These are phyloP conservation scores for Beaufortia kweichowensis DNA, from an alignment of 2,113 vertebrate species.

Conservation along the genomic window DNA sequence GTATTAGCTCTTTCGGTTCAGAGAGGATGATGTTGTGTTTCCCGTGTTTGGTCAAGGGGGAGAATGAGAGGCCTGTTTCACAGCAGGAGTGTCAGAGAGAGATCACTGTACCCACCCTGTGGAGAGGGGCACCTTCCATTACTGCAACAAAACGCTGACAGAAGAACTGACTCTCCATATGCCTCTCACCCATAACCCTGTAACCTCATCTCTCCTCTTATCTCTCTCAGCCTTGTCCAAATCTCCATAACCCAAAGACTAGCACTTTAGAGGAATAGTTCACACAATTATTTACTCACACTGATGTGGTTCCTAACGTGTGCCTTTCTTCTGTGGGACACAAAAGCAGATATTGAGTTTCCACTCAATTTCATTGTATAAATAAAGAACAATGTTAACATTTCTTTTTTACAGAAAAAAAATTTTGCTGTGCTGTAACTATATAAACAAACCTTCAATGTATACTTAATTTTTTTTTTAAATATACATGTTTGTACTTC, in stretches of 20 bases:
- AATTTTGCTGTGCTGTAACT: no score
- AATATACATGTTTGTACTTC: not conserved
- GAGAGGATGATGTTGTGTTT: not conserved
- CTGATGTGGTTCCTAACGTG: no score
- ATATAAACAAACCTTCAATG: not conserved
- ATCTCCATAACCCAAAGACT: not conserved
- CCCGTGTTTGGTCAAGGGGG: slow-evolving; percentile 26
- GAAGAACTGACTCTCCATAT: slow-evolving; percentile 30
- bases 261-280: slow-evolving; percentile 6
- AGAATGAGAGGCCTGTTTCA: slow-evolving; percentile 40
- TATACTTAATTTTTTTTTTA: not conserved
- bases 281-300: not conserved
- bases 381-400: no score
- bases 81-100: slow-evolving; percentile 46
- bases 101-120: slow-evolving; percentile 31
- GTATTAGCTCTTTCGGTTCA: slow-evolving; percentile 1
- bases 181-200: slow-evolving; percentile 28
- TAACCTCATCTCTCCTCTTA: not conserved
- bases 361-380: no score
- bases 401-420: no score
- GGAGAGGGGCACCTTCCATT: slow-evolving; percentile 53
- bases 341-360: no score
- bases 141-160: slow-evolving; percentile 61
- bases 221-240: not conserved
- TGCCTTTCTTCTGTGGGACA: no score